Evolutionary conservation across 2,888 invertebrate species (phyloP).

Genomic region (Ennomos quercinarius): DNA sequence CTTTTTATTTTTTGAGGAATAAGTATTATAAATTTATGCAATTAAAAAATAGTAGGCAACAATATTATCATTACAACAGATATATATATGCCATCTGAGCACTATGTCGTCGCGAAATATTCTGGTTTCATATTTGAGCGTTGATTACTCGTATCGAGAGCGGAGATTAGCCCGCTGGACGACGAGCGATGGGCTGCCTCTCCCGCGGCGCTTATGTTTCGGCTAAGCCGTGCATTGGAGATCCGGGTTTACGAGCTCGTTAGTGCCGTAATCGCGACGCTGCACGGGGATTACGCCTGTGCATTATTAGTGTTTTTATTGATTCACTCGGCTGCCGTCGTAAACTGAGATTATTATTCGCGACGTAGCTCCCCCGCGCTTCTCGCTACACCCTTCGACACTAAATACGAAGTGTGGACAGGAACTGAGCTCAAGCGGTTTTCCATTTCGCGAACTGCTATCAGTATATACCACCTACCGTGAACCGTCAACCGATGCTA

Average conservation of each 20-base stretch:
- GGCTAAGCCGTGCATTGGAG: conserved; percentile 79
- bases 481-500: no score
- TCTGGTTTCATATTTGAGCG: conserved; percentile 38
- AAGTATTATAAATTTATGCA: no score
- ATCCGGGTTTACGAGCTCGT: conserved; percentile 84
- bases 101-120: conserved; percentile 3
- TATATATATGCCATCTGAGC: no score
- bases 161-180: conserved; percentile 21
- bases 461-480: no score
- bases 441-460: background rate
- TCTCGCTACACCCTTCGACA: conserved; percentile 48
- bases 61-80: no score
- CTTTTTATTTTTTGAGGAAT: no score
- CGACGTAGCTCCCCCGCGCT: conserved; percentile 63
- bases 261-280: conserved; percentile 82
- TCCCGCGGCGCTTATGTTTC: conserved; percentile 64
- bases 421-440: conserved; percentile 5
- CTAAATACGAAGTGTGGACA: conserved; percentile 28
- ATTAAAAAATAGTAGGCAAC: no score
- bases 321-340: conserved; percentile 85
- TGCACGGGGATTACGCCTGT: conserved; percentile 83
- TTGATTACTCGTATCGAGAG: conserved; percentile 31
- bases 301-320: conserved; percentile 86
- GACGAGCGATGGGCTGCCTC: conserved; percentile 11
- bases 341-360: conserved; percentile 86